These are phyloP conservation scores for Halcyon badia DNA, from an alignment of 2,797 vertebrate genomes.

Conservation along the genomic window DNA sequence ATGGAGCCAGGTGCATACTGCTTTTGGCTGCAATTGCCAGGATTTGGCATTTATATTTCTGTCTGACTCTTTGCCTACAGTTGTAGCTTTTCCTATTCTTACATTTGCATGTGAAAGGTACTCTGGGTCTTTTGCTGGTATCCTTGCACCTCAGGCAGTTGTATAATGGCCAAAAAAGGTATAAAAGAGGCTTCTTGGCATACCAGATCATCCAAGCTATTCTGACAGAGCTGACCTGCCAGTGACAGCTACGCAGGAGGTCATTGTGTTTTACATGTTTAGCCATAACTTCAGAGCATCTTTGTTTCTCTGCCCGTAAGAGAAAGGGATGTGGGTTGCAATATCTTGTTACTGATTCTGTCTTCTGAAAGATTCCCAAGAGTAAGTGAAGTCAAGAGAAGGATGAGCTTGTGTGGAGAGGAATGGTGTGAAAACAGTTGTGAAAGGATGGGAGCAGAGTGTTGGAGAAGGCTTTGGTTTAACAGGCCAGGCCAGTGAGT, in stretches of 20 bases:
- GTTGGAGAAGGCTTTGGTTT: neutral
- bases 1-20: neutral
- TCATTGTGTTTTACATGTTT: neutral
- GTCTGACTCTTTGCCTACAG: neutral
- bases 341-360: neutral
- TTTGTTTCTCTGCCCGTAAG: neutral
- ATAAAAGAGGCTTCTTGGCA: neutral
- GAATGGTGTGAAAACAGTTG: neutral
- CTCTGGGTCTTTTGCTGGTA: neutral
- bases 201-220: neutral
- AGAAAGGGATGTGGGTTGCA: neutral
- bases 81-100: neutral
- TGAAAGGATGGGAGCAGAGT: neutral
- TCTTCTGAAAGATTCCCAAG: neutral
- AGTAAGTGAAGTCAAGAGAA: neutral
- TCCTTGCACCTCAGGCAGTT: neutral
- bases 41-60: slow-evolving; percentile 1
- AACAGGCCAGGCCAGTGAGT: neutral
- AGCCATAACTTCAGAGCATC: neutral
- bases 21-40: neutral
- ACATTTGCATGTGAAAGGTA: slow-evolving; percentile 39
- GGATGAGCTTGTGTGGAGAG: neutral
- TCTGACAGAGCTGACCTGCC: neutral
- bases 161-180: neutral
- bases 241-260: neutral